These are phyloP conservation scores for Ethmia dodecea DNA, from an alignment of 2,888 invertebrate species.

Conservation along the genomic window DNA sequence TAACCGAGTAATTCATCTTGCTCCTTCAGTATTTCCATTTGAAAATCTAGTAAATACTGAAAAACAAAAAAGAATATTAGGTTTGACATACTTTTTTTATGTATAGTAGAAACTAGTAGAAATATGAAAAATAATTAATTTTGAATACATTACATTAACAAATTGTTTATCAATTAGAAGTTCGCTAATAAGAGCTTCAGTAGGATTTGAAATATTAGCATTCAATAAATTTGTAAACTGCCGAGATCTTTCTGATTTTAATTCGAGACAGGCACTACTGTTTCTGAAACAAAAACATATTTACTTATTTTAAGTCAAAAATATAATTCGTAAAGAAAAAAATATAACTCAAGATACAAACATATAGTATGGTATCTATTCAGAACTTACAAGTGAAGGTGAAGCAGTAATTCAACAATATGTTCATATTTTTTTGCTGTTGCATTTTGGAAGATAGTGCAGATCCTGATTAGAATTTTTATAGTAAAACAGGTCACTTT, in stretches of 20 bases:
- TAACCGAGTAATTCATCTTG: constrained; percentile 37
- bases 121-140: background rate
- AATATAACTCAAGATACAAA: too few relatives aligned
- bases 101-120: background rate
- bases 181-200: constrained; percentile 36
- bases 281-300: constrained; percentile 33
- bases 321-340: too few relatives aligned
- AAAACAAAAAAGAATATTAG: constrained; percentile 22
- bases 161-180: constrained; percentile 41
- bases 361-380: too few relatives aligned
- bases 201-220: constrained; percentile 30
- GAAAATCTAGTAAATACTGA: constrained; percentile 32
- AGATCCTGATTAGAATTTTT: constrained; percentile 64
- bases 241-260: constrained; percentile 24
- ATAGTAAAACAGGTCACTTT: constrained; percentile 69
- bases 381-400: constrained; percentile 44
- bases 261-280: constrained; percentile 33
- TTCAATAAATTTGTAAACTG: constrained; percentile 33
- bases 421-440: constrained; percentile 29
- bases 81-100: background rate
- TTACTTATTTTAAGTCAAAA: too few relatives aligned
- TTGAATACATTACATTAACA: background rate
- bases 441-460: constrained; percentile 45
- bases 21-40: constrained; percentile 15
- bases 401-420: constrained; percentile 40